Percentiles rank a stretch among this genome's conserved stretches.
Evolutionary conservation across 2,888 invertebrate genomes (phyloP).

Genomic region (Melieria crassipennis): DNA sequence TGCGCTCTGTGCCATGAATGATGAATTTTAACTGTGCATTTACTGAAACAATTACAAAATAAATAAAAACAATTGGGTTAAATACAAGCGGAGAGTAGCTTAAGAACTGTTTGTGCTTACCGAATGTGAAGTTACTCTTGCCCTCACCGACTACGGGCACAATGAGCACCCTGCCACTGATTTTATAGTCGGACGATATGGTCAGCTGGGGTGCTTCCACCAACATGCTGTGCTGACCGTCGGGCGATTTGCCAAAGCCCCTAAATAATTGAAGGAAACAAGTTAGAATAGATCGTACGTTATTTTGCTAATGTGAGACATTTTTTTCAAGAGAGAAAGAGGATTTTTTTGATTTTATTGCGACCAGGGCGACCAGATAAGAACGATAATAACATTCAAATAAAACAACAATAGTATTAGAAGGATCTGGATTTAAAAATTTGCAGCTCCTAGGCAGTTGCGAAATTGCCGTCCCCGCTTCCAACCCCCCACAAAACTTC

Average conservation of each 20-base stretch:
- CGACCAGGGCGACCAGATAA: too few relatives aligned
- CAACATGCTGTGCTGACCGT: conserved; percentile 38
- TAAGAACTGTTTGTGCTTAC: conserved; percentile 33
- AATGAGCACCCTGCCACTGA: conserved; percentile 57
- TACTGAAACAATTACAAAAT: conserved; percentile 43
- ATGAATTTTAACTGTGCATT: conserved; percentile 34
- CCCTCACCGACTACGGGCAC: conserved; percentile 58
- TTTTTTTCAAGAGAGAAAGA: too few relatives aligned
- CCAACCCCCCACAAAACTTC: too few relatives aligned
- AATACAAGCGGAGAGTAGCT: too few relatives aligned
- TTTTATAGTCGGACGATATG: conserved; percentile 49
- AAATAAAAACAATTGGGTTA: background rate
- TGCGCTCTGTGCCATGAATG: conserved; percentile 33
- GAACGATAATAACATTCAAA: too few relatives aligned
- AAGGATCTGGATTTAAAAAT: too few relatives aligned
- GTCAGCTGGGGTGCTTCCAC: conserved; percentile 29
- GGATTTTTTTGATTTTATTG: too few relatives aligned
- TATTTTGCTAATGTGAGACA: too few relatives aligned
- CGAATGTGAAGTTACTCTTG: conserved; percentile 44
- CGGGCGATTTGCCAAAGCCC: conserved; percentile 46
- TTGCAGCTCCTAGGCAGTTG: too few relatives aligned
- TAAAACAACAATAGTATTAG: too few relatives aligned
- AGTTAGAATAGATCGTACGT: too few relatives aligned
- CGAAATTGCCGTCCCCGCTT: too few relatives aligned
- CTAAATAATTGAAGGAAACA: conserved; percentile 29